Conservation (phyloP, 2,113 vertebrate species). For the Channa maculata region DNA sequence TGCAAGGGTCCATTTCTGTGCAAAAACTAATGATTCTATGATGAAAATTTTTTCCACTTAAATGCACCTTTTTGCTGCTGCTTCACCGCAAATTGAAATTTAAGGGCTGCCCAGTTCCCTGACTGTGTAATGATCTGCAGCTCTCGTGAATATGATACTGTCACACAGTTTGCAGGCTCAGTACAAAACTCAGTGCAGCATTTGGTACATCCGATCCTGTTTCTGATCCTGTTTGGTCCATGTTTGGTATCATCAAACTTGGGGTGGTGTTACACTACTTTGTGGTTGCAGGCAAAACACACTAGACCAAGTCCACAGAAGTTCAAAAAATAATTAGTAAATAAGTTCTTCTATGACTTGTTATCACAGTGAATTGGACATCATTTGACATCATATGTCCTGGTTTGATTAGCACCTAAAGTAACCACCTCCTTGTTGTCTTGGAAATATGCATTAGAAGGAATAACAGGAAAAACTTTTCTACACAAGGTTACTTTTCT, state of each 20-base stretch:
- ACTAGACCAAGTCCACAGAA: neutral
- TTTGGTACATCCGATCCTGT: neutral
- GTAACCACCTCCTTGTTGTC: constrained; percentile 7
- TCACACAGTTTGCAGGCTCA: neutral
- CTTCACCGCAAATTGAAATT: constrained; percentile 1
- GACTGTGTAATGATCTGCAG: no score
- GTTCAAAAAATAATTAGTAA: neutral
- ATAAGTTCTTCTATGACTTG: neutral
- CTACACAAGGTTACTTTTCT: no score
- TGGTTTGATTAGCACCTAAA: neutral
- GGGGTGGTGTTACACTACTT: neutral
- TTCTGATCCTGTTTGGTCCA: no score
- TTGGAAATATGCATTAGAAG: no score
- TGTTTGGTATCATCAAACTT: neutral
- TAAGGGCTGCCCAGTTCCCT: neutral
- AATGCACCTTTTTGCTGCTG: neutral
- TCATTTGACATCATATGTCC: neutral
- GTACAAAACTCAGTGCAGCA: neutral
- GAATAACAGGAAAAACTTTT: no score
- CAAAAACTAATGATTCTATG: neutral
- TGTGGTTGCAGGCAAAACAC: constrained; percentile 5
- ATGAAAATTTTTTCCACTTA: neutral
- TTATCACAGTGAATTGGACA: neutral
- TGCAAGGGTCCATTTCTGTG: neutral
- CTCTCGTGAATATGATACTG: neutral